phyloP scores from a whole-genome alignment of 2,797 vertebrate species.

The Eidolon dupreanum region DNA sequence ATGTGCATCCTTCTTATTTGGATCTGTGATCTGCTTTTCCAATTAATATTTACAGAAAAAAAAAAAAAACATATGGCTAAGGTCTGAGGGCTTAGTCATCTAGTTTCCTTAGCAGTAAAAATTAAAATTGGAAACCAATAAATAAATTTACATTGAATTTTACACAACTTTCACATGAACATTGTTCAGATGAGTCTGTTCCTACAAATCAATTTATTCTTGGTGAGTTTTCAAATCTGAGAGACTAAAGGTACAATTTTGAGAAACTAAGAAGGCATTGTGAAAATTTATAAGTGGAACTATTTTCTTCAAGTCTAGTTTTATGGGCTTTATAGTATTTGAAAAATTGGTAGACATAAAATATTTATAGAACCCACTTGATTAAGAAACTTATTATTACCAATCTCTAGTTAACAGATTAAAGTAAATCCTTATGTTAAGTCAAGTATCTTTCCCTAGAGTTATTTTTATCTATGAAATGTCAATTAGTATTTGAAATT shows the following conservation, averaged over 20 bases:
- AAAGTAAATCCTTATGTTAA: background rate
- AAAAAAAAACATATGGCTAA: no score
- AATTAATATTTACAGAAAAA: background rate
- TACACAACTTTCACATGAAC: background rate
- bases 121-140: background rate
- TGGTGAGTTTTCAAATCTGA: background rate
- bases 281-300: background rate
- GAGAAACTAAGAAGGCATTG: background rate
- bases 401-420: background rate
- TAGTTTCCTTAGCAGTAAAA: background rate
- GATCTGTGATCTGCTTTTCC: background rate
- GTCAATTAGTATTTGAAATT: background rate
- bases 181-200: background rate
- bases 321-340: background rate
- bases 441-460: background rate
- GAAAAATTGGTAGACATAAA: background rate
- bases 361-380: background rate
- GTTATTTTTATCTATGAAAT: conserved; percentile 1
- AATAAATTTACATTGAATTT: background rate
- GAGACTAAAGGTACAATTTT: background rate
- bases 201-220: background rate
- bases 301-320: background rate
- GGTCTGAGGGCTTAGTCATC: background rate
- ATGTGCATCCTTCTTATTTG: background rate
- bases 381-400: background rate